Evolutionary conservation across 2,113 vertebrate species (phyloP), one percentile per base, ranked within the genome.

Genomic region (Panurus biarmicus): DNA sequence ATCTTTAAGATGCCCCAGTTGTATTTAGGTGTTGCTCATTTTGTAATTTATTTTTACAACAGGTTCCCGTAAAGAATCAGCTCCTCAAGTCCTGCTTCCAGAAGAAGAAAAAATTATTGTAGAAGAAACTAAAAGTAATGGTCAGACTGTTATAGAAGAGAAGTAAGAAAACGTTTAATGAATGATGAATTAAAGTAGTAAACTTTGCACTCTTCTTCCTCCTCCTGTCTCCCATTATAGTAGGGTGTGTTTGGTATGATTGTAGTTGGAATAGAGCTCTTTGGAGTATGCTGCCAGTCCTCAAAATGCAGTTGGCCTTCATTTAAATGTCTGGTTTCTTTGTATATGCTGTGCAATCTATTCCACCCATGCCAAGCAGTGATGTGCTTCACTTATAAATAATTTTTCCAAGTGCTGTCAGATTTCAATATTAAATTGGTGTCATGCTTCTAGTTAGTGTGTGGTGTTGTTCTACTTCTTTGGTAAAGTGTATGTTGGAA

Each of bases 81-180:
- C 98, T 92, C 98, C 98, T 44, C 99, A 99, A 95, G 97, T 99
- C 81, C 97, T 99, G 96, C 98, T 99, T 93, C 98, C 98, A 15
- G 98, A 98, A 73, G 98, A 99, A 88, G 98, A 99, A 93, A 99
- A 98, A 93, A 98, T 99, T 85, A 98, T 98, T 90, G 94, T 98
- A 65, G 98, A 99, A 93, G 98, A 98, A 96, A 98, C 98, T 85
- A 99, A 97, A 97, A 99, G 98, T 96, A 99, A 99, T 11, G 98
- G 99, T 91, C 99, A 99, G 96, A 99, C 98, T 85, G 97, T 98
- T 92, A 97, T 97, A 76, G 98, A 99, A 93, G 99, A 99, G 95
- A 99, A 99, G 99, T 99, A 98, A 99, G 99, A 96, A 20, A 54
- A 74, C 5, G 61, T 91, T 85, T 83, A 72, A 76, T 94, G 89